Percentiles rank a stretch among this genome's conserved stretches.
phyloP scores from a whole-genome alignment of 1,140 invertebrate species.

The Euura lappo region DNA sequence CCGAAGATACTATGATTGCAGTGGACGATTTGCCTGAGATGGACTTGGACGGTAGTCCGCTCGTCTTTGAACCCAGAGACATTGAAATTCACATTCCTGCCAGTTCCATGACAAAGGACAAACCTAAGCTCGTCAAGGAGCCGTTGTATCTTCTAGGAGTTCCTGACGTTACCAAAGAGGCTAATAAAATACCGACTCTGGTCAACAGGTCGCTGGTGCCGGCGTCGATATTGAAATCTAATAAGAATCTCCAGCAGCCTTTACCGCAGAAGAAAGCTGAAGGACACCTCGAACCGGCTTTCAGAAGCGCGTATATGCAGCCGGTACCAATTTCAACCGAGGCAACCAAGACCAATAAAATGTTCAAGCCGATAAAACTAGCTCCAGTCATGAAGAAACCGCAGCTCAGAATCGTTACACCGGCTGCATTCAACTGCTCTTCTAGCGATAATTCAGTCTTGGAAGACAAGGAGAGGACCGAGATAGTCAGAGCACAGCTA shows the following conservation, averaged over 20 bases:
- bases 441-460: slow-evolving; percentile 19
- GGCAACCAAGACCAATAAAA: slow-evolving; percentile 12
- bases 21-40: slow-evolving; percentile 40
- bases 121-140: neutral
- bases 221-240: slow-evolving; percentile 35
- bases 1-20: slow-evolving; percentile 20
- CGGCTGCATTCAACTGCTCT: slow-evolving; percentile 29
- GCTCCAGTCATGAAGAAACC: slow-evolving; percentile 30
- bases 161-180: slow-evolving; percentile 37
- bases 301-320: slow-evolving; percentile 45
- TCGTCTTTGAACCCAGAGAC: slow-evolving; percentile 23
- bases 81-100: neutral
- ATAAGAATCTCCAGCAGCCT: slow-evolving; percentile 40
- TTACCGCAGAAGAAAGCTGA: slow-evolving; percentile 23
- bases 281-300: slow-evolving; percentile 29
- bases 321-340: slow-evolving; percentile 30
- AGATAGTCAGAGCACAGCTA: neutral
- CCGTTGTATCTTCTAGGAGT: slow-evolving; percentile 39
- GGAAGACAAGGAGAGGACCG: neutral
- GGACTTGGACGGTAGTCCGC: slow-evolving; percentile 39
- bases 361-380: slow-evolving; percentile 44
- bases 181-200: slow-evolving; percentile 44
- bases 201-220: slow-evolving; percentile 43
- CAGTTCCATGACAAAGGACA: neutral
- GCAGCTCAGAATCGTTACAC: slow-evolving; percentile 20